Base-by-base conservation (phyloP, 2,113 vertebrate genomes). In the Paracanthobrama guichenoti region DNA sequence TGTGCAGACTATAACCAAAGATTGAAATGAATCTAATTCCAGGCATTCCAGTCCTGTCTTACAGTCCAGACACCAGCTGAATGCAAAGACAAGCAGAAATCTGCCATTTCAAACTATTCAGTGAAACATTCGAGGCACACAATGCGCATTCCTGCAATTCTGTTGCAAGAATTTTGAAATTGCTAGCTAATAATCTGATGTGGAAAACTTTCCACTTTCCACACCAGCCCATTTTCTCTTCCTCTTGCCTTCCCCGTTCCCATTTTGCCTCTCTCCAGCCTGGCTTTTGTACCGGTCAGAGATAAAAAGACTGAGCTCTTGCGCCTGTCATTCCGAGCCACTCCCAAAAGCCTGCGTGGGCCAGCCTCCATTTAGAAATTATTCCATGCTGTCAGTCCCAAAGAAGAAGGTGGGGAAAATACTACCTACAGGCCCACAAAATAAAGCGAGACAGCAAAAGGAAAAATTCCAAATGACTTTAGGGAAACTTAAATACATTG, bases 331-430 rank as follows among this genome's bases (percentile, higher is more conserved):
- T 80, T 86, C 39, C 85, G 86, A 90, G 78, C 89, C 20, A 89
- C 91, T 93, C 92, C 93, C 92, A 87, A 78, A 72, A 76, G 62
- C 76, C 55, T 62, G 80, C 44, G 73, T 86, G 57, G 86, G 86
- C 64, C 42, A 53, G 55, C 91, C 92, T 93, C 89, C 91, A 91
- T 95, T 94, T 93, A 94, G 92, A 89, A 94, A 94, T 92, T 90
- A 93, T 93, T 94, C 92, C 91, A 92, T 94, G 91, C 91, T 91
- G 91, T 91, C 92, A 93, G 90, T 84, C 86, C 88, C 79, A 72
- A 62, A 75, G 74, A 18, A 46, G 22, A 57, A 72, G 53, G 69
- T n/a, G 57, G 39, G 39, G 24, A 60, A 78, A 62, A 31, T 60
- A 82, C 16, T 28, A 16, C 44, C 71, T 50, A 59, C 14, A 71